These are phyloP conservation scores for Meiosimyza platycephala DNA, from an alignment of 2,888 invertebrate genomes.

Conservation along the genomic window DNA sequence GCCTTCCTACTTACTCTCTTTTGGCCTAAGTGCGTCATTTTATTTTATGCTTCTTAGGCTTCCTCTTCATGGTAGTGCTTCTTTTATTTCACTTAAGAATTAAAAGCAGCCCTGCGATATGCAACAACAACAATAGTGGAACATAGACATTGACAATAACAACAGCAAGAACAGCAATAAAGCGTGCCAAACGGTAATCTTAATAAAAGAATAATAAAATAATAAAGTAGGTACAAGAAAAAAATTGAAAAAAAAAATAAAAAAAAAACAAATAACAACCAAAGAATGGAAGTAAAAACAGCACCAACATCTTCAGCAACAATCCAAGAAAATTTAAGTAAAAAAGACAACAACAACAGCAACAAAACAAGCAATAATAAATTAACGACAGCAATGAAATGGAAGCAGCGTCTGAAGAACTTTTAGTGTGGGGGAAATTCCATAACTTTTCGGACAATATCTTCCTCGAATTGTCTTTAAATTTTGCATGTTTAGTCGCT, in stretches of 20 bases:
- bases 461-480: too few relatives aligned
- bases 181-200: not conserved
- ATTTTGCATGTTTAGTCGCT: too few relatives aligned
- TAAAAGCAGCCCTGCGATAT: not conserved
- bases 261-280: not conserved
- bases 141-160: not conserved
- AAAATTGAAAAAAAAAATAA: not conserved
- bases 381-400: too few relatives aligned
- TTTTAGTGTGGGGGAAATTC: too few relatives aligned
- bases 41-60: not conserved
- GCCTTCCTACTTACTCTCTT: not conserved
- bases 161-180: not conserved
- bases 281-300: not conserved
- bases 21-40: not conserved
- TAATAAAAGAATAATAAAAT: not conserved
- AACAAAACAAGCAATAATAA: too few relatives aligned
- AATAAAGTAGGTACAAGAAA: not conserved
- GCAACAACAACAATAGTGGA: not conserved
- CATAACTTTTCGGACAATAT: too few relatives aligned
- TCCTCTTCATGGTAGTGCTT: not conserved
- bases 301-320: not conserved
- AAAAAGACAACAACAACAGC: not conserved
- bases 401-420: too few relatives aligned
- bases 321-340: not conserved
- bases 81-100: constrained; percentile 7